Evolutionary conservation across 2,113 vertebrate genomes (phyloP).

Genomic region (Pithys albifrons): DNA sequence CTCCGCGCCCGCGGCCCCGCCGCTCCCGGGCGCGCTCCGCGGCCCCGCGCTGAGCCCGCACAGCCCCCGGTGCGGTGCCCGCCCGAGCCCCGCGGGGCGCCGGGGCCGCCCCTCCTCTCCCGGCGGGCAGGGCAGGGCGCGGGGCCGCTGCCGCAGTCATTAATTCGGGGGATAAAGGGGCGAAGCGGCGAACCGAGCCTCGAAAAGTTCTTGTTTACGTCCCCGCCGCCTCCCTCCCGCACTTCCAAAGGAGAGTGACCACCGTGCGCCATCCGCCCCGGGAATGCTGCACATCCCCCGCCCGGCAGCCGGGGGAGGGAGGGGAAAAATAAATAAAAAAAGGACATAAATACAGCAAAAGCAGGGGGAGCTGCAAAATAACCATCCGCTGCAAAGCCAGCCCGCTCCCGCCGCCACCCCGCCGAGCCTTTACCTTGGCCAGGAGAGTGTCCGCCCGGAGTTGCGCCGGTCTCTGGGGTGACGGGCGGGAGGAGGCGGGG

Average conservation of each 20-base stretch:
- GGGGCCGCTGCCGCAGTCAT: constrained; percentile 77
- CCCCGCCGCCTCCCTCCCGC: constrained; percentile 67
- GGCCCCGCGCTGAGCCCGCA: no score
- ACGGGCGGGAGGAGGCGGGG: constrained; percentile 58
- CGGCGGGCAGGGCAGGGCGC: background rate
- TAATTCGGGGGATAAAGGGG: constrained; percentile 65
- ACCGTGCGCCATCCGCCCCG: constrained; percentile 76
- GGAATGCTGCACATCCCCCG: constrained; percentile 49
- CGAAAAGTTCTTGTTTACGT: constrained; percentile 77
- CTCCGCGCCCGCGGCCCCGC: no score
- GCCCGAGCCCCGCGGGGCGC: no score
- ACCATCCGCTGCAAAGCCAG: constrained; percentile 3
- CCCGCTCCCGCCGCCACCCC: background rate
- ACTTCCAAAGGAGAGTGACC: constrained; percentile 77
- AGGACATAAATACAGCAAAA: background rate
- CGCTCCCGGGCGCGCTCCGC: no score
- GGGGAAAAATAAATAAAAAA: background rate
- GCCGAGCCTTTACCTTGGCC: constrained; percentile 72
- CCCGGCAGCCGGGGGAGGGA: constrained; percentile 58
- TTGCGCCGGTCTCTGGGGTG: constrained; percentile 70
- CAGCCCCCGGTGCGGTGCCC: no score
- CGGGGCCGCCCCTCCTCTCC: background rate
- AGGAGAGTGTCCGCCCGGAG: constrained; percentile 56
- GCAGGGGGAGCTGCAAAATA: constrained; percentile 44
- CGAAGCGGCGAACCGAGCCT: constrained; percentile 36